phyloP scores from a whole-genome alignment of 1,140 invertebrate species.

The Lycorma delicatula region DNA sequence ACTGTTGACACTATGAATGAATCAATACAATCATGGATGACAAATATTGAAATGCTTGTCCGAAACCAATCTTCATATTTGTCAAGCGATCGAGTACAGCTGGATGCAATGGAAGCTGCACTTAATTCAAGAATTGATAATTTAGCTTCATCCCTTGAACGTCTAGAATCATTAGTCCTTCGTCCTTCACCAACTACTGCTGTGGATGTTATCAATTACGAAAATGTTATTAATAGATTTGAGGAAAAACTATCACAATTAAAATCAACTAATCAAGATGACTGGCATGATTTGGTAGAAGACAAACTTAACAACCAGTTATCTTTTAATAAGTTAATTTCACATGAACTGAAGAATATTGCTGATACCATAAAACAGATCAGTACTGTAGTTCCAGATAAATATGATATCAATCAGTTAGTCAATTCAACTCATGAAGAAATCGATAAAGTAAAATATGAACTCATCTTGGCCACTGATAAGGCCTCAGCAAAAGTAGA shows the following conservation, averaged over 20 bases:
- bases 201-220: background rate
- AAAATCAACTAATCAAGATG: background rate
- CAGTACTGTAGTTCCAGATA: background rate
- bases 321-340: slow-evolving; percentile 27
- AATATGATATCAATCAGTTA: slow-evolving; percentile 9
- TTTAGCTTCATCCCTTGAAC: slow-evolving; percentile 14
- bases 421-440: slow-evolving; percentile 7
- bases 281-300: slow-evolving; percentile 13
- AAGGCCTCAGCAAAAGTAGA: slow-evolving; percentile 20
- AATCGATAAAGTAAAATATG: slow-evolving; percentile 17
- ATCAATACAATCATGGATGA: slow-evolving; percentile 45
- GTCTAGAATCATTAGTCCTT: slow-evolving; percentile 14
- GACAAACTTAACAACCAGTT: background rate
- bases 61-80: slow-evolving; percentile 4
- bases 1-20: slow-evolving; percentile 54
- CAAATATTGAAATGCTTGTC: slow-evolving; percentile 22
- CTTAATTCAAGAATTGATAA: slow-evolving; percentile 19
- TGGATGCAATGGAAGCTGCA: slow-evolving; percentile 12
- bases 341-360: slow-evolving; percentile 32
- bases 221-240: background rate
- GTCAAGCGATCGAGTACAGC: background rate
- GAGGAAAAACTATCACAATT: slow-evolving; percentile 8
- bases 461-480: slow-evolving; percentile 16
- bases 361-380: slow-evolving; percentile 29
- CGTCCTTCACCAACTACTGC: slow-evolving; percentile 5